Conservation (phyloP, 2,113 vertebrate species). For the Grallaria varia region DNA sequence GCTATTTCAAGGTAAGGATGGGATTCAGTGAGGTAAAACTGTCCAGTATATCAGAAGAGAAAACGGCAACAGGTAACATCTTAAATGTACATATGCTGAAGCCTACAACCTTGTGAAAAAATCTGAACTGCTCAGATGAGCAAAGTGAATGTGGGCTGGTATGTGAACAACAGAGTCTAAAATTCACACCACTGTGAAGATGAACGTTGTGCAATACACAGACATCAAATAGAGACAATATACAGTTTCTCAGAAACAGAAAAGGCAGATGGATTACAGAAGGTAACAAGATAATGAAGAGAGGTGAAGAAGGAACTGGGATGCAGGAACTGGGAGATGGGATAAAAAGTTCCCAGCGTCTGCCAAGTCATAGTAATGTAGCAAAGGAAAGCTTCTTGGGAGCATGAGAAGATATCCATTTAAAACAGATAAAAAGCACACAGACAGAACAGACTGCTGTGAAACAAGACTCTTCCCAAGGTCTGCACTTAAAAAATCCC, state of each 20-base stretch:
- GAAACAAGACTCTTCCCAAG: not conserved
- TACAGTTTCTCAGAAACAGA: not conserved
- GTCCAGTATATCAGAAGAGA: not conserved
- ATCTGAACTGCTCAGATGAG: not conserved
- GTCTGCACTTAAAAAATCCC: not conserved
- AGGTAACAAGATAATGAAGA: not conserved
- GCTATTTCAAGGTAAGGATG: not conserved
- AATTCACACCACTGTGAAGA: not conserved
- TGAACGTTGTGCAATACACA: not conserved
- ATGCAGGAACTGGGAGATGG: not conserved
- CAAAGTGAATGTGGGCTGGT: not conserved
- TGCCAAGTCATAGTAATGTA: not conserved
- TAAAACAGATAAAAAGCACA: not conserved
- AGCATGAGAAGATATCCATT: not conserved
- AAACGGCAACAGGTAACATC: not conserved
- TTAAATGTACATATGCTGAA: not conserved
- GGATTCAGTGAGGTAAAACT: not conserved
- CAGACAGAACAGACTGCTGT: not conserved
- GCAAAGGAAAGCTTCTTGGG: not conserved
- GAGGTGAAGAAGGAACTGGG: not conserved
- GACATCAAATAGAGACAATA: not conserved
- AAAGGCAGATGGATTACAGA: not conserved
- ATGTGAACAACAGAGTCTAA: not conserved
- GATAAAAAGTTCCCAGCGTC: not conserved
- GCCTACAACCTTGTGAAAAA: not conserved